Conservation (phyloP, 2,797 vertebrate genomes). For the Basileuterus tristriatus region DNA sequence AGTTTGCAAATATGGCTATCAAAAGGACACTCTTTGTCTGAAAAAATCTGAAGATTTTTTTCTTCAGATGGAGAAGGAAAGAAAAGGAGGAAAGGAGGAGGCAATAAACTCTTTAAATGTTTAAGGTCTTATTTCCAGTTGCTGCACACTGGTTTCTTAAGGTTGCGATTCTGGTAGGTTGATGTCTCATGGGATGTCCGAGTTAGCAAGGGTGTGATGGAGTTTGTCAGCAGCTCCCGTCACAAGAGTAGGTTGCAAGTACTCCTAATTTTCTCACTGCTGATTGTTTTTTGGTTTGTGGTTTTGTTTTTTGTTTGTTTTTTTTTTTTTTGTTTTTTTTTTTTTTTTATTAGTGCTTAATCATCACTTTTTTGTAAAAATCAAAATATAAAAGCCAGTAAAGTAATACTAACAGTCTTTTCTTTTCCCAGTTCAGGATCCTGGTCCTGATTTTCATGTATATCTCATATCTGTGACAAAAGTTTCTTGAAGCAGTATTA, state of each 20-base stretch:
- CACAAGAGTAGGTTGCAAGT: not conserved
- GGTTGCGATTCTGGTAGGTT: not conserved
- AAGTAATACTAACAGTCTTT: not conserved
- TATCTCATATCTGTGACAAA: not conserved
- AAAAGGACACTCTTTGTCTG: not conserved
- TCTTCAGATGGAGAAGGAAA: not conserved
- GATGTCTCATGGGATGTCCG: rapidly evolving
- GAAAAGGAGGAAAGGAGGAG: rapidly evolving
- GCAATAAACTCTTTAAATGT: not conserved
- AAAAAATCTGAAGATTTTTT: not conserved
- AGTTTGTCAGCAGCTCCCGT: not conserved
- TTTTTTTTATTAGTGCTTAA: not conserved
- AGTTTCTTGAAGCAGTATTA: not conserved
- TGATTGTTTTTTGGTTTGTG: not conserved
- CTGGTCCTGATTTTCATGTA: not conserved
- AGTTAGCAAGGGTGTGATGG: not conserved
- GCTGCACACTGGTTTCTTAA: not conserved
- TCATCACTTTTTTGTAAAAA: not conserved
- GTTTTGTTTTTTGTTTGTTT: not conserved
- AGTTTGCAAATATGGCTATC: not conserved
- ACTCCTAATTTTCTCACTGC: not conserved
- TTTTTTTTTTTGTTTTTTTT: not conserved
- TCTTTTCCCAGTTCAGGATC: not conserved
- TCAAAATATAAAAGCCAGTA: not conserved
- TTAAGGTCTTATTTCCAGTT: not conserved